These are phyloP conservation scores for Nysson spinosus DNA, from an alignment of 2,888 invertebrate genomes.

Conservation along the genomic window DNA sequence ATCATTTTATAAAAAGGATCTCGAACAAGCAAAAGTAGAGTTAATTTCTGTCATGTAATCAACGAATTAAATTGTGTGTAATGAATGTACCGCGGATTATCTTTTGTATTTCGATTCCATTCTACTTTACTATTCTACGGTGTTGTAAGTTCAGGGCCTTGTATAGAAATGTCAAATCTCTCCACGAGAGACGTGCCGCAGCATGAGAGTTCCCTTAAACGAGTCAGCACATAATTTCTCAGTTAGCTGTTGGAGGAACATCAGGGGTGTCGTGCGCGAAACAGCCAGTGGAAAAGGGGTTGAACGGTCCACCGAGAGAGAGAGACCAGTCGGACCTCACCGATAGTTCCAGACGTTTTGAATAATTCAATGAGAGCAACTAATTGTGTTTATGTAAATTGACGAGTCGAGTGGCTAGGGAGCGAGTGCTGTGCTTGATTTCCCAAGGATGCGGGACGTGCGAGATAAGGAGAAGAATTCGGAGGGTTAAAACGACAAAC, in stretches of 20 bases:
- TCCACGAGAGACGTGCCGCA: background rate
- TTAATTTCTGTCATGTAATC: no score
- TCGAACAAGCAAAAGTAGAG: no score
- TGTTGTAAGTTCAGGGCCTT: no score
- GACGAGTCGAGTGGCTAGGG: constrained; percentile 8
- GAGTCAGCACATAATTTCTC: constrained; percentile 35
- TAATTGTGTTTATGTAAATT: constrained; percentile 76
- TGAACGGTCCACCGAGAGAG: constrained; percentile 20
- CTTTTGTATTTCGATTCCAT: no score
- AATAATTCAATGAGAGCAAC: constrained; percentile 74
- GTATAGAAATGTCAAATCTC: background rate
- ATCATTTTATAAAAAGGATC: no score
- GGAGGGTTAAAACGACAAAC: constrained; percentile 35
- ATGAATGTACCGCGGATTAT: no score
- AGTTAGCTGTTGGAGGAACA: constrained; percentile 55
- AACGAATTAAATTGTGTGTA: no score
- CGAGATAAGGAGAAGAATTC: constrained; percentile 56
- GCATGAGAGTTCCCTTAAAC: no score
- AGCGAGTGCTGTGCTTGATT: constrained; percentile 63
- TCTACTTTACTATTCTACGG: no score
- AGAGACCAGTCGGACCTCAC: constrained; percentile 31
- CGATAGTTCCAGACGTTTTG: constrained; percentile 64
- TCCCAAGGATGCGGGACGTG: constrained; percentile 66
- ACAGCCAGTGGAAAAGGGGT: constrained; percentile 45
- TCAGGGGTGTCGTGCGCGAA: constrained; percentile 52